phyloP scores from a whole-genome alignment of 2,888 invertebrate species.

The Chirona hameri region DNA sequence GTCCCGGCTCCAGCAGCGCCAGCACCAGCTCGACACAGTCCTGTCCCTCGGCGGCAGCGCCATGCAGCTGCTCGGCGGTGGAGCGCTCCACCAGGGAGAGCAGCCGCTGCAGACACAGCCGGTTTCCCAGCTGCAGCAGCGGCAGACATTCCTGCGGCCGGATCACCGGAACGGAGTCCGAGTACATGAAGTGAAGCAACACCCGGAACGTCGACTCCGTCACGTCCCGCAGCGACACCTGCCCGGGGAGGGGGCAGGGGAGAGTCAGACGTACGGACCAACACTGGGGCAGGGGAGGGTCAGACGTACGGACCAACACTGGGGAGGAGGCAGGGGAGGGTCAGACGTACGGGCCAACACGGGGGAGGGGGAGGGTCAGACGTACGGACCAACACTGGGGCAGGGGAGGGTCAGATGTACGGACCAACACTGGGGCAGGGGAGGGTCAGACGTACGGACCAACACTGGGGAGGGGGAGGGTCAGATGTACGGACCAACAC shows the following conservation, averaged over 20 bases:
- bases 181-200: constrained; percentile 85
- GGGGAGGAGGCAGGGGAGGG: too few relatives aligned
- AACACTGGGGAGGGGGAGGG: too few relatives aligned
- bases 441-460: too few relatives aligned
- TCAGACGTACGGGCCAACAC: too few relatives aligned
- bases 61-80: constrained; percentile 65
- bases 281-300: too few relatives aligned
- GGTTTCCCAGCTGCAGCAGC: constrained; percentile 82
- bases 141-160: constrained; percentile 65
- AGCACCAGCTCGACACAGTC: constrained; percentile 64
- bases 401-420: too few relatives aligned
- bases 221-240: constrained; percentile 94
- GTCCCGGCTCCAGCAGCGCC: constrained; percentile 64
- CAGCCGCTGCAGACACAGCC: constrained; percentile 82
- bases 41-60: constrained; percentile 72
- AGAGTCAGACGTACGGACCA: too few relatives aligned
- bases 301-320: too few relatives aligned
- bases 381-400: too few relatives aligned
- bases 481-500: too few relatives aligned
- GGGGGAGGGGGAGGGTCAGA: too few relatives aligned
- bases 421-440: too few relatives aligned
- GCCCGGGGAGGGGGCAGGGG: constrained; percentile 42
- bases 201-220: constrained; percentile 87
- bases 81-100: constrained; percentile 80
- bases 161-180: constrained; percentile 55